Evolutionary conservation across 2,888 invertebrate species (phyloP).

Genomic region (Mantis religiosa): DNA sequence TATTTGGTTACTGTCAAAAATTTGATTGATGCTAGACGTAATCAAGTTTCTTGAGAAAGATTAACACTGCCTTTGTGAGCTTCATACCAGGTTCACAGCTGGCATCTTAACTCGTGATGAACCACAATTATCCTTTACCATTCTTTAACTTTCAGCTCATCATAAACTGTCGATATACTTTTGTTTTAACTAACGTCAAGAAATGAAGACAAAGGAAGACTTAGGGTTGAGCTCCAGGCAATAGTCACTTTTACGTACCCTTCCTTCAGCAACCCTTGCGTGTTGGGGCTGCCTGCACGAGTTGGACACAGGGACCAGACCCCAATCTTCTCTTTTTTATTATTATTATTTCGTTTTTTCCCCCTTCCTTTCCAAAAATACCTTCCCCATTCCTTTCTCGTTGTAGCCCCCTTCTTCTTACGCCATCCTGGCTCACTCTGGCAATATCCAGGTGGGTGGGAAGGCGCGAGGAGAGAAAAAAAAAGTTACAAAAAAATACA

Average conservation of each 20-base stretch:
- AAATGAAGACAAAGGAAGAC: not conserved
- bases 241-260: not conserved
- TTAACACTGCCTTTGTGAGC: too few species aligned
- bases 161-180: not conserved
- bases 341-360: not conserved
- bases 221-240: not conserved
- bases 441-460: not conserved
- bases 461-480: not conserved
- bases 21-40: too few species aligned
- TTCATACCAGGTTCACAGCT: too few species aligned
- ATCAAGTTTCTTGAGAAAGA: too few species aligned
- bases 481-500: slow-evolving; percentile 9
- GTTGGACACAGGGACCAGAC: not conserved
- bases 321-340: not conserved
- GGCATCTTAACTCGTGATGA: not conserved
- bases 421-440: not conserved
- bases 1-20: too few species aligned
- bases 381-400: slow-evolving; percentile 16
- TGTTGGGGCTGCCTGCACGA: not conserved
- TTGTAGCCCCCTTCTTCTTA: not conserved
- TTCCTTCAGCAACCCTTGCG: not conserved
- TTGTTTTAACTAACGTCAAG: not conserved
- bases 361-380: not conserved
- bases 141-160: not conserved
- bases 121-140: not conserved